Evolutionary conservation across 2,888 invertebrate genomes (phyloP).

Genomic region (Lacanobia wlatinum): DNA sequence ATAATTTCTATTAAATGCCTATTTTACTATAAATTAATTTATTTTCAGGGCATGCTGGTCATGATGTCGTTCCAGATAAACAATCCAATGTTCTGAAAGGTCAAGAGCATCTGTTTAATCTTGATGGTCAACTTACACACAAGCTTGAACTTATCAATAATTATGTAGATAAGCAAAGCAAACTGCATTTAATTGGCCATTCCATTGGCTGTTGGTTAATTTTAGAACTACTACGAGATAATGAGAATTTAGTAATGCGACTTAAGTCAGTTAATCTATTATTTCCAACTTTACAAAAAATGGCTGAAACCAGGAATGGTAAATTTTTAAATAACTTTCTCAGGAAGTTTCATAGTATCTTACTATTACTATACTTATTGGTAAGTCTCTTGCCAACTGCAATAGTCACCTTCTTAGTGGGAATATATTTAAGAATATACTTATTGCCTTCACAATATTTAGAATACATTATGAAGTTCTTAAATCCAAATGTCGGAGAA

Average conservation of each 20-base stretch:
- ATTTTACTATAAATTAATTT: slow-evolving; percentile 23
- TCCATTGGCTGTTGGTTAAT: slow-evolving; percentile 97
- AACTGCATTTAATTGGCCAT: slow-evolving; percentile 96
- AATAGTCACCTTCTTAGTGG: slow-evolving; percentile 88
- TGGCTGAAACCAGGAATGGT: slow-evolving; percentile 95
- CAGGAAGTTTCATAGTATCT: slow-evolving; percentile 77
- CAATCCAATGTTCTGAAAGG: slow-evolving; percentile 86
- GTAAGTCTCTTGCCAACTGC: slow-evolving; percentile 88
- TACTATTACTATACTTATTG: slow-evolving; percentile 84
- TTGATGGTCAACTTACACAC: slow-evolving; percentile 95
- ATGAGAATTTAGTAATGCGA: slow-evolving; percentile 88
- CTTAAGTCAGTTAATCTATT: slow-evolving; percentile 93
- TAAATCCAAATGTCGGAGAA: slow-evolving; percentile 91
- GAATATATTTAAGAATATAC: slow-evolving; percentile 89
- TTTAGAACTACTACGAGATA: slow-evolving; percentile 93
- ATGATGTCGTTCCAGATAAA: slow-evolving; percentile 87
- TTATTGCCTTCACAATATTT: slow-evolving; percentile 88
- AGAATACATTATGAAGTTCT: slow-evolving; percentile 89
- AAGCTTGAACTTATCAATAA: slow-evolving; percentile 95
- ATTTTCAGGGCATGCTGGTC: slow-evolving; percentile 94
- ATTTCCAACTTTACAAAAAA: slow-evolving; percentile 96
- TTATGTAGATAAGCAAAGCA: slow-evolving; percentile 93
- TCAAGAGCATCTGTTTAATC: slow-evolving; percentile 92
- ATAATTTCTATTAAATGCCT: neutral
- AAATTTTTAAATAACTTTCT: slow-evolving; percentile 92